Evolutionary conservation across 2,888 invertebrate species (phyloP).

Genomic region (Thymelicus lineola): DNA sequence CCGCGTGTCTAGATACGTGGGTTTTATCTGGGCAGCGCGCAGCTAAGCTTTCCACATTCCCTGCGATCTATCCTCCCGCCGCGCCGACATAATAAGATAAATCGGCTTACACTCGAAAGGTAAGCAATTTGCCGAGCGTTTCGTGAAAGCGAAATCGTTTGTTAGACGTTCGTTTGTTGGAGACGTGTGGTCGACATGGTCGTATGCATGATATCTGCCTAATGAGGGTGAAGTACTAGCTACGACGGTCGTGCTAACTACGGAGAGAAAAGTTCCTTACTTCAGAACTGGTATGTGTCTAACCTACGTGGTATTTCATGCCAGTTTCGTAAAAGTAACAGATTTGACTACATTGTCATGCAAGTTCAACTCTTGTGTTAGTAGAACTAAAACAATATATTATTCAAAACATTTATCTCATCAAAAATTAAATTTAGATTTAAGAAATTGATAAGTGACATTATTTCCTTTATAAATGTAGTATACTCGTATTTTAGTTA

Average conservation of each 20-base stretch:
- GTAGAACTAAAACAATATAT: too few species aligned
- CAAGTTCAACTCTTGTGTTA: too few species aligned
- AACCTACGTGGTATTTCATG: too few species aligned
- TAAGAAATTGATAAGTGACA: too few species aligned
- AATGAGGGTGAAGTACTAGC: conserved; percentile 1
- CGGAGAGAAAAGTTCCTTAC: background rate
- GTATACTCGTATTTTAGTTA: too few species aligned
- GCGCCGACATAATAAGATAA: conserved; percentile 63
- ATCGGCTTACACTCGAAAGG: conserved; percentile 69
- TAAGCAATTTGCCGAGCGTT: conserved; percentile 68
- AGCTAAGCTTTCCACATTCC: conserved; percentile 50
- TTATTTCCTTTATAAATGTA: too few species aligned
- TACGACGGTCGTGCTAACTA: background rate
- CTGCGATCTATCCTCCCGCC: conserved; percentile 57
- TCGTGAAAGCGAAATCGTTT: conserved; percentile 56
- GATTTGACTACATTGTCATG: too few species aligned
- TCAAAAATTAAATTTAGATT: too few species aligned
- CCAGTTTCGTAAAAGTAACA: too few species aligned
- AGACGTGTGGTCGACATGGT: conserved; percentile 11
- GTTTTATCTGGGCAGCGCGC: background rate
- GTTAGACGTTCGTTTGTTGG: conserved; percentile 46
- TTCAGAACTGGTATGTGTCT: too few species aligned
- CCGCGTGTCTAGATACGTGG: too few species aligned
- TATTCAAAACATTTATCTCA: too few species aligned
- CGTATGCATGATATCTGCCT: conserved; percentile 18